Evolutionary conservation across 2,888 invertebrate genomes (phyloP).

Genomic region (Plusia festucae): DNA sequence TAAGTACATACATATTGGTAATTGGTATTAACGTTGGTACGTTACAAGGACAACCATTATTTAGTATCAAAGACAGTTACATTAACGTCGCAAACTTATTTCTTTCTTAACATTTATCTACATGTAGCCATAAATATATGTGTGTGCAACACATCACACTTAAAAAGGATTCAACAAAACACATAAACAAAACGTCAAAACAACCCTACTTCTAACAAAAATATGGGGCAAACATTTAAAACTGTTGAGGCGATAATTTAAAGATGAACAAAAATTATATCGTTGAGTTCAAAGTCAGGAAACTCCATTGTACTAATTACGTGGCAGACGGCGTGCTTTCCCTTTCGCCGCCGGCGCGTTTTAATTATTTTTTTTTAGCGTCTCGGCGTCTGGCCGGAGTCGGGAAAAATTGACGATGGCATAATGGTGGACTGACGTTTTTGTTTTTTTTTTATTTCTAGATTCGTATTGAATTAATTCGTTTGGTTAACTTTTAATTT

Average conservation of each 20-base stretch:
- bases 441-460: not conserved
- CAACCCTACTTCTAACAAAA: conserved; percentile 35
- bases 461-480: not conserved
- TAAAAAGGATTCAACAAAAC: not conserved
- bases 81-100: no score
- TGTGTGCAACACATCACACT: not conserved
- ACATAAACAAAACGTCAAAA: conserved; percentile 18
- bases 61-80: no score
- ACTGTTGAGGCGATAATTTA: conserved; percentile 62
- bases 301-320: conserved; percentile 89
- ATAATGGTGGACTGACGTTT: conserved; percentile 53
- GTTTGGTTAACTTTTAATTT: not conserved
- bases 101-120: no score
- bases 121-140: not conserved
- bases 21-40: no score
- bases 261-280: conserved; percentile 83
- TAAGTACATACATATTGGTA: no score
- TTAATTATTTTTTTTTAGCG: conserved; percentile 89
- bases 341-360: conserved; percentile 86
- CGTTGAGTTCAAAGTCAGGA: conserved; percentile 88
- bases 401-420: conserved; percentile 80
- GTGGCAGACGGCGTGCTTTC: conserved; percentile 89
- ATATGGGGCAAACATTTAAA: conserved; percentile 61
- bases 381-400: conserved; percentile 88
- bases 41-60: no score